Conservation (phyloP, 1,140 invertebrate species). For the Aphidius gifuensis region DNA sequence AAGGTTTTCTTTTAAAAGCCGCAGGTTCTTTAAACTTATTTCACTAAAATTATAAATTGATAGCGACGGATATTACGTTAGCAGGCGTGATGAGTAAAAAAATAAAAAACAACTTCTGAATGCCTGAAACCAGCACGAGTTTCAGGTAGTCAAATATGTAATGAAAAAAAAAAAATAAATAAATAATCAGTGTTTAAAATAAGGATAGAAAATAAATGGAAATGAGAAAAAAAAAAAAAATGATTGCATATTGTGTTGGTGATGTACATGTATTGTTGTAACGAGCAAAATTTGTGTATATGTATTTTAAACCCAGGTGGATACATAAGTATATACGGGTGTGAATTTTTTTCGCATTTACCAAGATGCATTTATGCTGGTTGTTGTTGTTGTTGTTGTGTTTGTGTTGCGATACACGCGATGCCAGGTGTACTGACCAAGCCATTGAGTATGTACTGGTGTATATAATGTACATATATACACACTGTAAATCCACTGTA, state of each 20-base stretch:
- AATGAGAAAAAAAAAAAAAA: background rate
- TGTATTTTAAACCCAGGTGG: background rate
- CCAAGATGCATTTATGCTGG: slow-evolving; percentile 7
- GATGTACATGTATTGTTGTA: background rate
- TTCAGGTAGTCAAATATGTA: slow-evolving; percentile 9
- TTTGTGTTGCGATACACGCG: slow-evolving; percentile 4
- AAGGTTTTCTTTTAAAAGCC: slow-evolving; percentile 2
- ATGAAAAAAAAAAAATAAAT: slow-evolving; percentile 7
- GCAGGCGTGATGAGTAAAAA: background rate
- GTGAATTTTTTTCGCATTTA: slow-evolving; percentile 17
- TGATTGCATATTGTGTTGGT: background rate
- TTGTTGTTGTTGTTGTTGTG: background rate
- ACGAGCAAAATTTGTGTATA: too few relatives aligned
- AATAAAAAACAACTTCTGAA: slow-evolving; percentile 2
- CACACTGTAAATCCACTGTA: background rate
- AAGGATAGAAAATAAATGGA: background rate
- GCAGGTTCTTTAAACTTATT: slow-evolving; percentile 2
- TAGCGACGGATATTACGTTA: slow-evolving; percentile 14
- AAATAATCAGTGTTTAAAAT: background rate
- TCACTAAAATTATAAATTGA: slow-evolving; percentile 16
- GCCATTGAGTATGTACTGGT: background rate
- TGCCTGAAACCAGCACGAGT: slow-evolving; percentile 15
- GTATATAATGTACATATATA: slow-evolving; percentile 1
- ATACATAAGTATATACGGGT: slow-evolving; percentile 9
- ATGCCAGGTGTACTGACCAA: slow-evolving; percentile 16